Evolutionary conservation across 1,140 invertebrate genomes (phyloP).

Genomic region (Frieseomelitta varia): DNA sequence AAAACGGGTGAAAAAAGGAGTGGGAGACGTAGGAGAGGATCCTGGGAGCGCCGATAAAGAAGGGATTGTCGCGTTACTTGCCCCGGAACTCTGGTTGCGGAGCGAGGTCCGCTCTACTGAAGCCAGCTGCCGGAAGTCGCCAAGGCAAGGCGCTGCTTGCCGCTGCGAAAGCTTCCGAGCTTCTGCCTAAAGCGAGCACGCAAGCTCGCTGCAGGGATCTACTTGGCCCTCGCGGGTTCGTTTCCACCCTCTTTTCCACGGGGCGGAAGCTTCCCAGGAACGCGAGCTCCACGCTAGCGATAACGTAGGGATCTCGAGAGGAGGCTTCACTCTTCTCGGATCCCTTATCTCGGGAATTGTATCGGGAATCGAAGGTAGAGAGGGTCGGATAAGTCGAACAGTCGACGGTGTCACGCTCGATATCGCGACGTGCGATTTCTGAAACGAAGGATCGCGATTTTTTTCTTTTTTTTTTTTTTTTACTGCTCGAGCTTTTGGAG

Average conservation of each 20-base stretch:
- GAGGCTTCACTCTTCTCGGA: slow-evolving; percentile 39
- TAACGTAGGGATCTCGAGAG: slow-evolving; percentile 63
- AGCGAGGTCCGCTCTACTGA: slow-evolving; percentile 62
- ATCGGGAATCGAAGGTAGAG: not conserved
- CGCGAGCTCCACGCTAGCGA: slow-evolving; percentile 33
- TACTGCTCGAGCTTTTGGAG: no score
- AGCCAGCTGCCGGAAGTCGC: slow-evolving; percentile 73
- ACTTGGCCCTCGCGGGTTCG: slow-evolving; percentile 55
- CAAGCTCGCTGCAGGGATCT: slow-evolving; percentile 62
- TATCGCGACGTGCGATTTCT: no score
- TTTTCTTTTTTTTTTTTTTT: no score
- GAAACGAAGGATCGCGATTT: no score
- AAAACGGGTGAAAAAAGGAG: not conserved
- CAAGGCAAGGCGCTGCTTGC: slow-evolving; percentile 64
- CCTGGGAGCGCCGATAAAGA: slow-evolving; percentile 76
- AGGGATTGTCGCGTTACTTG: slow-evolving; percentile 60
- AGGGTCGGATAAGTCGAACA: slow-evolving; percentile 26
- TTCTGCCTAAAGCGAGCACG: slow-evolving; percentile 38
- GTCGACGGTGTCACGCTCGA: no score
- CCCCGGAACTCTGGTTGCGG: slow-evolving; percentile 71
- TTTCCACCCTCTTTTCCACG: not conserved
- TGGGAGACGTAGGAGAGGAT: not conserved
- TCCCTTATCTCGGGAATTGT: not conserved
- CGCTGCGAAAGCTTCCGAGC: slow-evolving; percentile 57
- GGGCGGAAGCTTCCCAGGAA: not conserved